Base-by-base conservation (phyloP, 2,113 vertebrate genomes). In the Dicaeum eximium region DNA sequence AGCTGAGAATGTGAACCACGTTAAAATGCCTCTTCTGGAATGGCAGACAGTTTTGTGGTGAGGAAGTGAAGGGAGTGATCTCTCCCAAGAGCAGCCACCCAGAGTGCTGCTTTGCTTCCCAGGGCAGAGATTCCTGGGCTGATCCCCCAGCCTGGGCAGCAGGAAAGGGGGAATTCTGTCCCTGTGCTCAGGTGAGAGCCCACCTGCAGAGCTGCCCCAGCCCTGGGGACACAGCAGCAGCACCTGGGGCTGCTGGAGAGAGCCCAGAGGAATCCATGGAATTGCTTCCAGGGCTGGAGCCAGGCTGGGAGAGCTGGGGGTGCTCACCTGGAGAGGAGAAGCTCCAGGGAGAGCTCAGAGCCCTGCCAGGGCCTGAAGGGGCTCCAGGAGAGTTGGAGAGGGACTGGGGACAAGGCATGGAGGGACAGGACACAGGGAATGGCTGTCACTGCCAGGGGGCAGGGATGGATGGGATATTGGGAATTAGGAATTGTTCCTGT, bases 101-200 rank as follows among this genome's bases (percentile, higher is more conserved):
- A 1, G 4, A 0, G 3, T 15, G 47, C 47, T 71, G 61, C 42
- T 78, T n/a, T 70, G 38, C 50, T 42, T 80, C 42, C 38, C 33
- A 7, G 31, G 62, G 15, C 42, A 60, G 47, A 38, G n/a, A 61
- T 20, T 45, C 54, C 84, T 38, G 72, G 47, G 38, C 28, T 69
- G 2, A 60, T 51, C 31, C 31, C 19, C 0, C 45, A 35, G 24
- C 0, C 0, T 60, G 45, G 37, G 20, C 37, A 60, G 24, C 54
- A 51, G 64, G 28, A 0, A 0, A 25, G 11, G 28, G n/a, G 8
- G 11, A 6, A 27, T 28, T 44, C 11, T 44, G 31, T 6, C n/a
- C 9, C 33, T 56, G 24, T 0, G 15, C 35, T 13, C 24, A 9
- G 60, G 35, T 65, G 50, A 48, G 35, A 20, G 1, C 82, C 25